Evolutionary conservation across 2,888 invertebrate species (phyloP), one percentile per base, ranked within the genome.

Genomic region (Caenorhabditis parvicauda): DNA sequence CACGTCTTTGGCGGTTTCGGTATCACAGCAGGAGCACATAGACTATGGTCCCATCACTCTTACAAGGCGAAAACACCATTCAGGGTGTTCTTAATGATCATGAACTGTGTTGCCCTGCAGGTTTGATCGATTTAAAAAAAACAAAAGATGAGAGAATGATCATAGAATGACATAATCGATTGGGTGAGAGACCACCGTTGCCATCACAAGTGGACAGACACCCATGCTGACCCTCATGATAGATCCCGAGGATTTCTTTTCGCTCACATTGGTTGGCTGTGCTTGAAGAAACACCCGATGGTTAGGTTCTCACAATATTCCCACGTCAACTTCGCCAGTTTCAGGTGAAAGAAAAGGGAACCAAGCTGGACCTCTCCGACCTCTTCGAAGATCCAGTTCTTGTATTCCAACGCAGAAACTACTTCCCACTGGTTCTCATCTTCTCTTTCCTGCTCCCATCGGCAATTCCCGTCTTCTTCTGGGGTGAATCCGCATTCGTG

Each of bases 211-310:
- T 92, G 88, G 84, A 90, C 89, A 14, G 92, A 93, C 82, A 92
- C 92, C 0, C 88, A 92, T 82, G 92, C 92, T 0, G 92, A 92
- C 83, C 92, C 92, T 0, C 92, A 92, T 82, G 92, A 92, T 80
- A 90, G 91, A 1, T 89, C 85, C 51, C 86, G 92, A 24, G 95
- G 95, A 9, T 92, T 95, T 85, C 94, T 94, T 86, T 95, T 94
- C 84, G 88, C 93, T 0, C 94, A 95, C 83, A 87, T 94, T 73
- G 94, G 95, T 55, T 95, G 95, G 95, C 85, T 95, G 63, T 83
- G 94, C 55, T 80, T 82, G 22, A 87, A 88, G 74, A 94, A 94
- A 82, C 94, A 94, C 81, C 52, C 47, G 29, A 19, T 19, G 48
- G 48, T 48, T 32, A 9, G 35, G 35, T 32, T 32, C n/a, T 9